Base-by-base conservation (phyloP, 2,888 invertebrate species). In the Nemotelus nigrinus region DNA sequence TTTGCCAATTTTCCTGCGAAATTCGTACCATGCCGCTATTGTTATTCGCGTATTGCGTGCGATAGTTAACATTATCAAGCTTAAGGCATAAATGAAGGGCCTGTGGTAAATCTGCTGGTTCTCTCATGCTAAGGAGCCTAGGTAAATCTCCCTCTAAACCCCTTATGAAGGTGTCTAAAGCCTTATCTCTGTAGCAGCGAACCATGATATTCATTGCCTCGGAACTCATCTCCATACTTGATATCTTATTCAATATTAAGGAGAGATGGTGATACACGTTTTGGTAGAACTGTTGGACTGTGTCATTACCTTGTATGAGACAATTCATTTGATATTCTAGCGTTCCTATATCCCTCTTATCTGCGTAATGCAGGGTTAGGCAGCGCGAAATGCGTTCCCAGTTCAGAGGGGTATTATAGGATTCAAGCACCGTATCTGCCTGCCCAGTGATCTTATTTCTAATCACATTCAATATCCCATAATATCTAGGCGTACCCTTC, bases 341-440 rank as follows among this genome's bases (percentile, higher is more conserved):
- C 2, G 65, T 74, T 8, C 72, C 74, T 8, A 74, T 41, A 45
- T 68, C 79, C 57, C 72, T 65, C n/a, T 79, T 68, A 43, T 76
- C 78, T 0, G 78, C 79, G 63, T 79, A 79, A 58, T 79, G 76
- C n/a, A 74, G n/a, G 7, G 76, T 71, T 6, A 79, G 63, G n/a
- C 78, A 79, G 2, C 72, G 41, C 77, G 60, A 64, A 10, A 77
- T 78, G 64, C 45, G 64, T 1, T 70, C 57, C 78, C 78, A 76
- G 53, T 77, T 78, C 50, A 78, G 41, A 41, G 71, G 76, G 4
- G 75, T 78, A 50, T 78, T 78, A 60, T 78, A 78, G 2, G 68
- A 78, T 63, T 78, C 78, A 1, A 78, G 39, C 5, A 44, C 65
- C 0, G 45, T 64, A 43, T 77, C 65, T 1, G 76, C 76, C 2